Evolutionary conservation across 1,140 invertebrate species (phyloP).

Genomic region (Sipha flava): DNA sequence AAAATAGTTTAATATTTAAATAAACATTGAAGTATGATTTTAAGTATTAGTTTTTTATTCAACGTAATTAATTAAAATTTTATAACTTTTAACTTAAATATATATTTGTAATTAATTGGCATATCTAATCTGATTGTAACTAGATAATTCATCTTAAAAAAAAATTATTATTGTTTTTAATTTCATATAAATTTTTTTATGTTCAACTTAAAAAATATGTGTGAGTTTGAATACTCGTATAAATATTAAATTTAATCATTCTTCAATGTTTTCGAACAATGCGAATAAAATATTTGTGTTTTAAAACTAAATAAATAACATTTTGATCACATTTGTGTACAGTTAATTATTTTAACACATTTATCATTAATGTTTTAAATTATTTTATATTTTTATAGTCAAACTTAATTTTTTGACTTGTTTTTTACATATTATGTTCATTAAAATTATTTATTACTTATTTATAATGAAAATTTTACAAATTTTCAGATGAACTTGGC

Average conservation of each 20-base stretch:
- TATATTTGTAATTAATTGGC: too few relatives aligned
- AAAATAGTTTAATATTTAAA: neutral
- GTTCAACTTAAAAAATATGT: too few relatives aligned
- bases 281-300: neutral
- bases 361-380: neutral
- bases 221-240: too few relatives aligned
- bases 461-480: neutral
- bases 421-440: neutral
- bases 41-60: neutral
- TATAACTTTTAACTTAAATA: too few relatives aligned
- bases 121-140: too few relatives aligned
- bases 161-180: too few relatives aligned
- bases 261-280: neutral
- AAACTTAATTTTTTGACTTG: neutral
- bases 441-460: neutral
- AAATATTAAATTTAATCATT: too few relatives aligned
- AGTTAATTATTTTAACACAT: neutral
- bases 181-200: too few relatives aligned
- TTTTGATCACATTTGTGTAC: neutral
- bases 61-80: too few relatives aligned
- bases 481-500: constrained; percentile 78
- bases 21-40: neutral
- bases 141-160: too few relatives aligned
- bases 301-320: neutral
- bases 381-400: neutral